Percentiles rank a stretch among this genome's conserved stretches.
Evolutionary conservation across 1,140 invertebrate species (phyloP).

Genomic region (Eurosta solidaginis): DNA sequence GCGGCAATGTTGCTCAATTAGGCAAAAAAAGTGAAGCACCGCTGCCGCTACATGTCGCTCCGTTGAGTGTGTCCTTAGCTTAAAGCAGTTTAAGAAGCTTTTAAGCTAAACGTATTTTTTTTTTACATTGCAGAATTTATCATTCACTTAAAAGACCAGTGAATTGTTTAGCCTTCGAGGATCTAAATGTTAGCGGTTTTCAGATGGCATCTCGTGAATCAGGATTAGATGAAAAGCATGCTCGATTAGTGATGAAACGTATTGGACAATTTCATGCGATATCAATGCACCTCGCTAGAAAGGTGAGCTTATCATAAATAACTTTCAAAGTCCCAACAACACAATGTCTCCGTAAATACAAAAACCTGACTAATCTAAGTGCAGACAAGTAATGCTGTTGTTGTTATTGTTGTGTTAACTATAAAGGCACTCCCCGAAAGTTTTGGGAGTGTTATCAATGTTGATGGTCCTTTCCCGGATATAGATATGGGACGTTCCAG

Average conservation of each 20-base stretch:
- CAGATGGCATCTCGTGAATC: conserved; percentile 45
- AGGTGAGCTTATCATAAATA: conserved; percentile 46
- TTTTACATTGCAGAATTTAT: conserved; percentile 40
- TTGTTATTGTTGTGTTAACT: no score
- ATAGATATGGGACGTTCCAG: no score
- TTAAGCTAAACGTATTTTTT: neutral
- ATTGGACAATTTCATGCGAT: conserved; percentile 52
- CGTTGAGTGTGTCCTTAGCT: no score
- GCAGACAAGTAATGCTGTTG: no score
- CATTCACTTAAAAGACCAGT: conserved; percentile 45
- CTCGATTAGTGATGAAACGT: conserved; percentile 47
- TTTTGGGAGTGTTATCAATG: no score
- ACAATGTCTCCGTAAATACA: no score
- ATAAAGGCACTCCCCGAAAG: no score
- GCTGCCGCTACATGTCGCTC: no score
- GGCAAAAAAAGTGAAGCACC: neutral
- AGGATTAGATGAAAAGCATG: conserved; percentile 47
- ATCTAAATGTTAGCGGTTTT: conserved; percentile 44
- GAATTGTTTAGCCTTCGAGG: conserved; percentile 51
- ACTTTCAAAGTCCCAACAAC: neutral
- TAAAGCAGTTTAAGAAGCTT: neutral
- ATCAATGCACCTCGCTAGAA: conserved; percentile 44
- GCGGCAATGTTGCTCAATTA: neutral
- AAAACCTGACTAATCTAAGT: no score
- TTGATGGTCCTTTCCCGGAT: no score